These are phyloP conservation scores for Sialia sialis DNA, from an alignment of 2,113 vertebrate genomes.

Conservation along the genomic window DNA sequence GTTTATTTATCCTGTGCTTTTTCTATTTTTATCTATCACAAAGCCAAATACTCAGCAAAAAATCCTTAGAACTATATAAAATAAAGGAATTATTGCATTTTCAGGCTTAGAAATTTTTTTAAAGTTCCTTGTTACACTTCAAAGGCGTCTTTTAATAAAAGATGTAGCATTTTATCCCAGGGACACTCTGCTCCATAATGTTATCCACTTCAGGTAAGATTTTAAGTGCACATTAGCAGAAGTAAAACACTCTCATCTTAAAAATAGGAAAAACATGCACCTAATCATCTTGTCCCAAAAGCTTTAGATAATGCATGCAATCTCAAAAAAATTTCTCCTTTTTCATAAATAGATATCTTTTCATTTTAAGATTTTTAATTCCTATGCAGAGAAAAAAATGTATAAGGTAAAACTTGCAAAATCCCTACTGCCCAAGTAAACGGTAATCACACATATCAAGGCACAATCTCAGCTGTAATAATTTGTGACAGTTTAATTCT, in stretches of 20 bases:
- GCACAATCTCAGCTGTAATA: neutral
- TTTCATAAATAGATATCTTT: neutral
- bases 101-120: neutral
- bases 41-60: neutral
- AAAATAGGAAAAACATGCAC: neutral
- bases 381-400: neutral
- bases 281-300: neutral
- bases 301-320: neutral
- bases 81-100: neutral
- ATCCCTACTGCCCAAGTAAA: neutral
- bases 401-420: neutral
- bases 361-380: neutral
- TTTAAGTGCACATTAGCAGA: neutral
- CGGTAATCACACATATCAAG: neutral
- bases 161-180: neutral
- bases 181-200: neutral
- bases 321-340: rapidly evolving
- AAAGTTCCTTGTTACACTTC: neutral
- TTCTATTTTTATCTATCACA: neutral
- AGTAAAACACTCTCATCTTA: neutral
- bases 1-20: neutral
- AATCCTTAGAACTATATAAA: neutral
- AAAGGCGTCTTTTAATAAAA: neutral
- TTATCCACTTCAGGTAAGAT: neutral
- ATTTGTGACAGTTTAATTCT: neutral